Percentiles rank a stretch among this genome's conserved stretches.
Evolutionary conservation across 2,888 invertebrate species (phyloP).

Genomic region (Tenthredo amoena): DNA sequence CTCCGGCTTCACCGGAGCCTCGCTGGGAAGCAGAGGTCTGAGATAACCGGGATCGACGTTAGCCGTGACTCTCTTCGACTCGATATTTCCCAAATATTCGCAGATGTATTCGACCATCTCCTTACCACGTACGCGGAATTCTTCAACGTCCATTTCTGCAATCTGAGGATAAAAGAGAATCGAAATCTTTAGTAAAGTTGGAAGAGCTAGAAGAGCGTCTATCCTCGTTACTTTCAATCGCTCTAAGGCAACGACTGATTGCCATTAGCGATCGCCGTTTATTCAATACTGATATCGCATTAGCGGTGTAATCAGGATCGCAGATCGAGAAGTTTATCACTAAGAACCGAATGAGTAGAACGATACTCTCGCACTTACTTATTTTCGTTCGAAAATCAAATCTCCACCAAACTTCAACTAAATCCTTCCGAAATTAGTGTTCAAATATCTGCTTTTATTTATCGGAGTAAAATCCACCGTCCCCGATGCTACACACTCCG

Average conservation of each 20-base stretch:
- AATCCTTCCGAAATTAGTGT: not conserved
- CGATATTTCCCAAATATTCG: constrained; percentile 91
- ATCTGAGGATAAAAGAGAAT: not conserved
- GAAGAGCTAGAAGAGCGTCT: not conserved
- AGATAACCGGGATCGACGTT: constrained; percentile 96
- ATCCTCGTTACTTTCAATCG: not conserved
- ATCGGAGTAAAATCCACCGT: not conserved
- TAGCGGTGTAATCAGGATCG: not conserved
- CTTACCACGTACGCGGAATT: constrained; percentile 92
- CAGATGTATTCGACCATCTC: constrained; percentile 98
- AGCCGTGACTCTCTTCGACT: constrained; percentile 90
- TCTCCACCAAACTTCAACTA: not conserved
- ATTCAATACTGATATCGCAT: constrained; percentile 14
- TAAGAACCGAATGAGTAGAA: not conserved
- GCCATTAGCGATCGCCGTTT: not conserved
- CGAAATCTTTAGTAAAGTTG: not conserved
- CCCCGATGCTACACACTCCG: not conserved
- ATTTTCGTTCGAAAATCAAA: not conserved
- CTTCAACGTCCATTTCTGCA: constrained; percentile 89
- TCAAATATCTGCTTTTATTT: not conserved
- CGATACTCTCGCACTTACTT: not conserved
- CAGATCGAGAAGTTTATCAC: not conserved
- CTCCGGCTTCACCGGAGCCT: constrained; percentile 92
- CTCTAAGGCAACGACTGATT: constrained; percentile 14
- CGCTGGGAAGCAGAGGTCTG: constrained; percentile 86